Percentiles rank a stretch among this genome's conserved stretches.
Conservation (phyloP, 1,140 invertebrate species). For the Coptotermes formosanus region DNA sequence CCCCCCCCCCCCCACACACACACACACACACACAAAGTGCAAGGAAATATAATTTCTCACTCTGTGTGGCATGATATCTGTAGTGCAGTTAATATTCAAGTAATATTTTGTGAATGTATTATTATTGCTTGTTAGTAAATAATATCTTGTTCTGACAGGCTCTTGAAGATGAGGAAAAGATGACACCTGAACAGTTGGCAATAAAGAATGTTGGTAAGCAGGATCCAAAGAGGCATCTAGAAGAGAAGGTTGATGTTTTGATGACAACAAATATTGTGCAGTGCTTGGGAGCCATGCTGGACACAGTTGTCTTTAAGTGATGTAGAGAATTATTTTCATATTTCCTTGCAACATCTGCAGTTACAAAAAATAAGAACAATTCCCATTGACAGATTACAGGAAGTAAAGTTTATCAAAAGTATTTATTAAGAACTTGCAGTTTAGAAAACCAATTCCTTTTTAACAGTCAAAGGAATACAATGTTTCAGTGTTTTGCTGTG, state of each 20-base stretch:
- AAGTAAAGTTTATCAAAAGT: not conserved
- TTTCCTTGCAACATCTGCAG: not conserved
- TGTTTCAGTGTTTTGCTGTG: constrained; percentile 3
- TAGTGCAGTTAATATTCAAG: too few relatives aligned
- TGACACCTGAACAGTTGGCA: constrained; percentile 99
- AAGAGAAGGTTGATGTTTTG: constrained; percentile 96
- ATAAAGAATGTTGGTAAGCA: constrained; percentile 99
- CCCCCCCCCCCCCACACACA: too few relatives aligned
- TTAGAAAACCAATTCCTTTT: not conserved
- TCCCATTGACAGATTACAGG: not conserved
- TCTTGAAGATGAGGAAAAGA: constrained; percentile 98
- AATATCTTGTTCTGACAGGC: constrained; percentile 55
- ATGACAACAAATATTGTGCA: constrained; percentile 99
- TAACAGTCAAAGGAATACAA: not conserved
- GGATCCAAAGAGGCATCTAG: constrained; percentile 99
- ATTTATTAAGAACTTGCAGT: not conserved
- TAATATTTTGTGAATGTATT: too few relatives aligned
- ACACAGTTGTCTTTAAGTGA: constrained; percentile 95
- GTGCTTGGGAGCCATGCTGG: constrained; percentile 97
- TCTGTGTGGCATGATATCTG: too few relatives aligned
- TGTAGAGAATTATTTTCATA: not conserved
- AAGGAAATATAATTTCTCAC: too few relatives aligned
- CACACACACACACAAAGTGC: too few relatives aligned
- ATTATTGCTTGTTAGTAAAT: not conserved
- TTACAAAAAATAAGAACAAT: constrained; percentile 7